phyloP scores from a whole-genome alignment of 1,140 invertebrate species.

The Zaprionus ornatus region DNA sequence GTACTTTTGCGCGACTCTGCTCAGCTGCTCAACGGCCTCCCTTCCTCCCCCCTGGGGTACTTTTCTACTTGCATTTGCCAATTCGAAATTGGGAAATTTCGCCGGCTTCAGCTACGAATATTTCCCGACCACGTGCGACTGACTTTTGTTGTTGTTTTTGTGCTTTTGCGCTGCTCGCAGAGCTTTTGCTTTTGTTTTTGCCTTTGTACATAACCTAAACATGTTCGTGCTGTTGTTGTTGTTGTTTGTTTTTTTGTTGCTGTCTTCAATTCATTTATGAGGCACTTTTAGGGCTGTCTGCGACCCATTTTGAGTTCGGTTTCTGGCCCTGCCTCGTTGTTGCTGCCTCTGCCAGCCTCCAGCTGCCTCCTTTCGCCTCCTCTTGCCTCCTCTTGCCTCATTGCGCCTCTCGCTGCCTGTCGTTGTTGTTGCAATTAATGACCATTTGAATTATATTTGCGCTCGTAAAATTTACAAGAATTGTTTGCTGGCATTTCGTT shows the following conservation, averaged over 20 bases:
- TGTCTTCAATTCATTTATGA: constrained; percentile 77
- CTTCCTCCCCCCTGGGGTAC: constrained; percentile 19
- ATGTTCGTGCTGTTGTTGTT: constrained; percentile 6
- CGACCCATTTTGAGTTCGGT: constrained; percentile 63
- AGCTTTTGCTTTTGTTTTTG: constrained; percentile 41
- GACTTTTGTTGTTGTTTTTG: constrained; percentile 47
- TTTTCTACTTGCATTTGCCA: constrained; percentile 37
- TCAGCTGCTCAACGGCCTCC: constrained; percentile 18
- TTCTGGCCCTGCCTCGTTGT: constrained; percentile 14
- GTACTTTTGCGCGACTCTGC: constrained; percentile 32
- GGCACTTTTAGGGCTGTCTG: constrained; percentile 67
- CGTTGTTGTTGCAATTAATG: constrained; percentile 80
- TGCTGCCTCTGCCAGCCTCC: background rate
- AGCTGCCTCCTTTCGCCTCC: background rate
- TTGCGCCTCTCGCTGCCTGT: background rate
- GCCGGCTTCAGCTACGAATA: constrained; percentile 42
- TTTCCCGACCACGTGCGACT: constrained; percentile 57
- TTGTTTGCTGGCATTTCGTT: constrained; percentile 61
- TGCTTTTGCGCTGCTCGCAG: constrained; percentile 53
- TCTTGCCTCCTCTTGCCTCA: background rate
- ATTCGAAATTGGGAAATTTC: constrained; percentile 52
- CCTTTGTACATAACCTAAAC: constrained; percentile 57
- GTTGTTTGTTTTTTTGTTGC: constrained; percentile 10
- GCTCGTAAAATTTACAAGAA: constrained; percentile 83
- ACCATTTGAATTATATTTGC: constrained; percentile 83